Evolutionary conservation across 2,113 vertebrate species (phyloP).

Genomic region (Talpa occidentalis): DNA sequence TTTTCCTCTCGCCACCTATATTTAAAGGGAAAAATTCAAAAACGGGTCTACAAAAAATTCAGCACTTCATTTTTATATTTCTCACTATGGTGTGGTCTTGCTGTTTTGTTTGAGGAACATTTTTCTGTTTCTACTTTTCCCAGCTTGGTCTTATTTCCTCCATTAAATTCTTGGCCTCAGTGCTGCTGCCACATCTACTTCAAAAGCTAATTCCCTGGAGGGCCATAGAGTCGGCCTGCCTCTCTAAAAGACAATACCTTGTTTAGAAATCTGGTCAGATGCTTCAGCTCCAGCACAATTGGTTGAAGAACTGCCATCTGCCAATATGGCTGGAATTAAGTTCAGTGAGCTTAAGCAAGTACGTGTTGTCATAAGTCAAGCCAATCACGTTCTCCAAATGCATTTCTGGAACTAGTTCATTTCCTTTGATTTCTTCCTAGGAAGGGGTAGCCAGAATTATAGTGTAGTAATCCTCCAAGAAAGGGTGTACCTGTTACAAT

Average conservation of each 20-base stretch:
- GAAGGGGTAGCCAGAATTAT: neutral
- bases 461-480: neutral
- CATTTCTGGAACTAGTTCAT: neutral
- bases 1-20: neutral
- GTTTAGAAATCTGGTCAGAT: conserved; percentile 61
- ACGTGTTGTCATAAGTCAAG: neutral
- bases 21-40: neutral
- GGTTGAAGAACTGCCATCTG: neutral
- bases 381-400: neutral
- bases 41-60: neutral
- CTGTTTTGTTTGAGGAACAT: conserved; percentile 1
- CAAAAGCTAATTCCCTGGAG: conserved; percentile 44
- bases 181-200: neutral
- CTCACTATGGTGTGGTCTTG: fast-evolving
- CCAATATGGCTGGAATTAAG: neutral
- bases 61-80: neutral
- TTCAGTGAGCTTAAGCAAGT: neutral
- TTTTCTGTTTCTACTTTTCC: neutral
- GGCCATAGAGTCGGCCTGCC: neutral
- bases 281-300: neutral
- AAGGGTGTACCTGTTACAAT: neutral
- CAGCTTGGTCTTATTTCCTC: neutral
- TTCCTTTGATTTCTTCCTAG: neutral
- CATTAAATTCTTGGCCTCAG: conserved; percentile 39
- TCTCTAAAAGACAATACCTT: conserved; percentile 48